Percentiles rank a stretch among this genome's conserved stretches.
Evolutionary conservation across 1,140 invertebrate genomes (phyloP).

Genomic region (Eubasilissa regina): DNA sequence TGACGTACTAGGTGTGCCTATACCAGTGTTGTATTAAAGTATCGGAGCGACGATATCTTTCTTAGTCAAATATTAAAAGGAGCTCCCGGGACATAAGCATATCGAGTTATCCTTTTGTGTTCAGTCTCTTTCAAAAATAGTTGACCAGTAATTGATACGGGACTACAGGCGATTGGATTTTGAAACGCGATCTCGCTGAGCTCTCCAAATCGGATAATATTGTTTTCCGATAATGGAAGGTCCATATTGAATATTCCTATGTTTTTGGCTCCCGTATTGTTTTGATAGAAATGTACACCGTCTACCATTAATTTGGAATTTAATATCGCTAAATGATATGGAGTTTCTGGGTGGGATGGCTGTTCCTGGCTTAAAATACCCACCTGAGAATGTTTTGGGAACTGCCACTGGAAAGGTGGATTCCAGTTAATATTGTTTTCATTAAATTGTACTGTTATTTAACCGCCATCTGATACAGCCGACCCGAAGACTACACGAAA

Average conservation of each 20-base stretch:
- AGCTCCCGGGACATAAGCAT: neutral
- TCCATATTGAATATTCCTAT: constrained; percentile 35
- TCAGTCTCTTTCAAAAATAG: constrained; percentile 36
- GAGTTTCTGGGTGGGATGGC: constrained; percentile 19
- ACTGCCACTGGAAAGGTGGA: too few species aligned
- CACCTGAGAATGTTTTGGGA: constrained; percentile 7
- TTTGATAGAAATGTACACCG: constrained; percentile 38
- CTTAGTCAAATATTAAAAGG: too few species aligned
- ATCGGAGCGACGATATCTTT: too few species aligned
- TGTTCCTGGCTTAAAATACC: neutral
- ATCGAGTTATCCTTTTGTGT: constrained; percentile 25
- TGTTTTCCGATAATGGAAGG: constrained; percentile 37
- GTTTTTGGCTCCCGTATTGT: constrained; percentile 26
- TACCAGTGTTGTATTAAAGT: too few species aligned
- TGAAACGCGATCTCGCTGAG: neutral
- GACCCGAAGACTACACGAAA: too few species aligned
- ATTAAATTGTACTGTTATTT: neutral
- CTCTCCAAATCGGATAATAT: constrained; percentile 30
- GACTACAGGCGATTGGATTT: constrained; percentile 27
- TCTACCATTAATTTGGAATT: constrained; percentile 40
- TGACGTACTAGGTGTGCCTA: too few species aligned
- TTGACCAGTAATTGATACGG: constrained; percentile 35
- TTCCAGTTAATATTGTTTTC: neutral
- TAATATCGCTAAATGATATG: constrained; percentile 41
- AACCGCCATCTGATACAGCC: neutral